phyloP scores from a whole-genome alignment of 2,797 vertebrate species.

The Mus caroli region DNA sequence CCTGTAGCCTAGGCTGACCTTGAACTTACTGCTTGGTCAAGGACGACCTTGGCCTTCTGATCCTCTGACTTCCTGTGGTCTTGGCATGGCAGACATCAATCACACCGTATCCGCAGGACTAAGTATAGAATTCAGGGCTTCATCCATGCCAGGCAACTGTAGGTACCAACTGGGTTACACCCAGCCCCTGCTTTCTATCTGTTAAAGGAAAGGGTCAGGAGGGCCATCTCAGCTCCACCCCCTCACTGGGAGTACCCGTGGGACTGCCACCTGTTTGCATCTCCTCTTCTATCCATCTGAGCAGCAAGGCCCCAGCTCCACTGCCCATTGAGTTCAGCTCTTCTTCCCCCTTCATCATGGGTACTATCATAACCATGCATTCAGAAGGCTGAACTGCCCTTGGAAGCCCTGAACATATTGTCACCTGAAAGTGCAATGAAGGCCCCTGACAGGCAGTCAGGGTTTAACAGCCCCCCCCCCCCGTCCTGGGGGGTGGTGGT shows the following conservation, averaged over 20 bases:
- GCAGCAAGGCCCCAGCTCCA: constrained; percentile 49
- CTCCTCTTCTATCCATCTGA: neutral
- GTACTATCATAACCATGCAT: constrained; percentile 46
- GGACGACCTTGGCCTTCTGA: neutral
- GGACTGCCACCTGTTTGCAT: neutral
- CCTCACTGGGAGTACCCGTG: neutral
- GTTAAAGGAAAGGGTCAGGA: neutral
- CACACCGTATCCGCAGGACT: neutral
- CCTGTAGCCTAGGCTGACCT: neutral
- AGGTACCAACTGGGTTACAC: neutral
- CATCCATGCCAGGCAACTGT: neutral
- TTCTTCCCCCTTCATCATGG: constrained; percentile 63
- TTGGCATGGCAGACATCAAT: neutral
- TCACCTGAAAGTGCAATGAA: constrained; percentile 81
- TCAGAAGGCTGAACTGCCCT: constrained; percentile 79
- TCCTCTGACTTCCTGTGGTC: neutral
- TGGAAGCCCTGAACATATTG: constrained; percentile 79
- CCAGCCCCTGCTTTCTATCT: neutral
- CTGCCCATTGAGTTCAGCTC: constrained; percentile 81
- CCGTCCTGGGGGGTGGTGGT: constrained; percentile 1
- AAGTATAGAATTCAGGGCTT: neutral
- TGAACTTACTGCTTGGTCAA: neutral
- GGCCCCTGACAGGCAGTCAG: constrained; percentile 63
- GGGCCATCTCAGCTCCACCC: neutral
- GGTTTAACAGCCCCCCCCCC: constrained; percentile 64